Evolutionary conservation across 1,140 invertebrate species (phyloP).

Genomic region (Caenorhabditis tropicalis): DNA sequence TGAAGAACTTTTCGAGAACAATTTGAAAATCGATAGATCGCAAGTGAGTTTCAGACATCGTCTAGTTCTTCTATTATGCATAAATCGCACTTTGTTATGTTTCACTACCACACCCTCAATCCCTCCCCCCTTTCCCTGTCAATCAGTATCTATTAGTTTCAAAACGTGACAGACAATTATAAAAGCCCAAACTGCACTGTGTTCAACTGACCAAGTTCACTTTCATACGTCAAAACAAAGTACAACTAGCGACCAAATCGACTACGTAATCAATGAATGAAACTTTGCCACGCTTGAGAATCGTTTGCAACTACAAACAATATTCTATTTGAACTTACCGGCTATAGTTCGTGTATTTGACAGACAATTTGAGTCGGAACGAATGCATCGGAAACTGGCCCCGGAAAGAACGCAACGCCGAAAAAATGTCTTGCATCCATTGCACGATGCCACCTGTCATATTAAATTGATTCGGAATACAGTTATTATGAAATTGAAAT

Average conservation of each 20-base stretch:
- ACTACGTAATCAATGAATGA: slow-evolving; percentile 42
- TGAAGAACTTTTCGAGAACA: not conserved
- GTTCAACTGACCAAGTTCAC: slow-evolving; percentile 39
- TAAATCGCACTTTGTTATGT: not conserved
- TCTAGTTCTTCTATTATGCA: not conserved
- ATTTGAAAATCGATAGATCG: too few relatives aligned
- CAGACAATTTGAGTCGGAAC: slow-evolving; percentile 31
- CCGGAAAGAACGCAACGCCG: slow-evolving; percentile 38
- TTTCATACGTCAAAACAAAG: slow-evolving; percentile 42
- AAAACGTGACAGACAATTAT: not conserved
- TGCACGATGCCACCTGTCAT: slow-evolving; percentile 38
- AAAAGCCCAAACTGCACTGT: not conserved
- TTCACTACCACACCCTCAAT: not conserved
- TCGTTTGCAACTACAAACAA: slow-evolving; percentile 38
- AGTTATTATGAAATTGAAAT: not conserved
- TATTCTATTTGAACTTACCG: slow-evolving; percentile 37
- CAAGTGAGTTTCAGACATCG: not conserved
- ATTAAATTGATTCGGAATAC: not conserved
- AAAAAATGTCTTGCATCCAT: slow-evolving; percentile 48
- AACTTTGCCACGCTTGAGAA: not conserved
- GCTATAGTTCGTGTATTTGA: not conserved
- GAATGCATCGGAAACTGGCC: slow-evolving; percentile 6
- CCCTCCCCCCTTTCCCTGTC: not conserved
- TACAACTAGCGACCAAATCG: slow-evolving; percentile 23
- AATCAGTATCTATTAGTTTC: not conserved